These are phyloP conservation scores for Meteorus sp. DNA, from an alignment of 1,140 invertebrate species.

Conservation along the genomic window DNA sequence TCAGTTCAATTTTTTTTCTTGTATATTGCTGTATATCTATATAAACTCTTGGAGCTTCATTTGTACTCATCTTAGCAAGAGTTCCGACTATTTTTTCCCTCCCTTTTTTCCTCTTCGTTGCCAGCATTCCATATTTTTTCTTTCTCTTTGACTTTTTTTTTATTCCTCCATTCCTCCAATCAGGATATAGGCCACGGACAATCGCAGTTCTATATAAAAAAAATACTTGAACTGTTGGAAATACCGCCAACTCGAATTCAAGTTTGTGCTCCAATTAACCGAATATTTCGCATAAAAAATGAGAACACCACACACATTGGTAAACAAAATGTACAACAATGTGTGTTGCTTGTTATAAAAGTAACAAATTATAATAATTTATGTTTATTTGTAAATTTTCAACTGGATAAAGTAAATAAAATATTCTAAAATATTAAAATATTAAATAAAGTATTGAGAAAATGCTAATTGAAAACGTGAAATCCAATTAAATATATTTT, in stretches of 20 bases:
- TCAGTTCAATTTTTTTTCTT: slow-evolving; percentile 7
- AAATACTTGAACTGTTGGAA: neutral
- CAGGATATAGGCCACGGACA: slow-evolving; percentile 14
- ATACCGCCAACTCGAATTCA: neutral
- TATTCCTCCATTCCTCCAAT: slow-evolving; percentile 5
- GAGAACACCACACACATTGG: neutral
- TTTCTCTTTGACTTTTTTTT: neutral
- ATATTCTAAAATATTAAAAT: no score
- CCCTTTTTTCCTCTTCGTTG: neutral
- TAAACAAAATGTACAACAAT: neutral
- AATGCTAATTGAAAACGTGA: no score
- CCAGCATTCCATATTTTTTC: neutral
- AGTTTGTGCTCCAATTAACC: slow-evolving; percentile 17
- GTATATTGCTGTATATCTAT: slow-evolving; percentile 16
- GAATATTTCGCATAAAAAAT: neutral
- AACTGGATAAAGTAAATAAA: no score
- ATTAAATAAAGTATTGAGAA: no score
- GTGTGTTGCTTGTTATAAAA: neutral
- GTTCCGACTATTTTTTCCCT: no score
- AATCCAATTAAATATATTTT: no score
- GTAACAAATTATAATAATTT: neutral
- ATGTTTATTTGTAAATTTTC: slow-evolving; percentile 5
- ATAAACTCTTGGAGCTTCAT: no score
- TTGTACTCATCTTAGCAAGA: no score
- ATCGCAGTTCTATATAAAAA: slow-evolving; percentile 1